Percentiles rank a stretch among this genome's conserved stretches.
These are phyloP conservation scores for Accipiter cooperii DNA, from an alignment of 2,113 vertebrate species.

Conservation along the genomic window DNA sequence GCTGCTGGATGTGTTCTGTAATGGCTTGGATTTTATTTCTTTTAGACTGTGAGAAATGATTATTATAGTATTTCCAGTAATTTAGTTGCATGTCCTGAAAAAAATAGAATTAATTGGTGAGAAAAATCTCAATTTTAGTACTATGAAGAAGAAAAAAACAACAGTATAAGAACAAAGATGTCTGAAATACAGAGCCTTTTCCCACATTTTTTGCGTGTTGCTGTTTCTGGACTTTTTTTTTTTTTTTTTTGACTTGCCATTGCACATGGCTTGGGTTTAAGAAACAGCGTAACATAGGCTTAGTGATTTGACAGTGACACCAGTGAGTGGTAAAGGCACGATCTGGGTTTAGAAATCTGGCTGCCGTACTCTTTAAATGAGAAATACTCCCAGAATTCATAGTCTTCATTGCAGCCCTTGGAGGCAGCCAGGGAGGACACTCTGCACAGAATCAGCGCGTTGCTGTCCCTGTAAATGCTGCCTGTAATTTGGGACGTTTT, in stretches of 20 bases:
- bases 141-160: neutral
- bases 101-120: neutral
- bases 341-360: neutral
- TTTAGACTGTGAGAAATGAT: neutral
- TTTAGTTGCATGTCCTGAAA: neutral
- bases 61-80: neutral
- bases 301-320: neutral
- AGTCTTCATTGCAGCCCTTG: neutral
- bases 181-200: neutral
- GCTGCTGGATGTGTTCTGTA: neutral
- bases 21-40: neutral
- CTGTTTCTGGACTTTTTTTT: neutral
- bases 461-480: neutral
- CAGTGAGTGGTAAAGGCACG: rapidly evolving
- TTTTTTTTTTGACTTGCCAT: neutral
- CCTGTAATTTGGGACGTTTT: neutral
- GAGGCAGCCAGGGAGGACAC: neutral
- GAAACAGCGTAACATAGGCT: rapidly evolving
- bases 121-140: neutral
- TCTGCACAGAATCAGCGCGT: neutral
- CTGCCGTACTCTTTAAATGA: neutral
- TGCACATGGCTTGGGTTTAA: neutral
- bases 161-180: neutral
- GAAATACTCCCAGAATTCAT: neutral
- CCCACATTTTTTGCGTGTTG: neutral